Conservation (phyloP, 2,113 vertebrate genomes). For the Cyphomyrus discorhynchus region DNA sequence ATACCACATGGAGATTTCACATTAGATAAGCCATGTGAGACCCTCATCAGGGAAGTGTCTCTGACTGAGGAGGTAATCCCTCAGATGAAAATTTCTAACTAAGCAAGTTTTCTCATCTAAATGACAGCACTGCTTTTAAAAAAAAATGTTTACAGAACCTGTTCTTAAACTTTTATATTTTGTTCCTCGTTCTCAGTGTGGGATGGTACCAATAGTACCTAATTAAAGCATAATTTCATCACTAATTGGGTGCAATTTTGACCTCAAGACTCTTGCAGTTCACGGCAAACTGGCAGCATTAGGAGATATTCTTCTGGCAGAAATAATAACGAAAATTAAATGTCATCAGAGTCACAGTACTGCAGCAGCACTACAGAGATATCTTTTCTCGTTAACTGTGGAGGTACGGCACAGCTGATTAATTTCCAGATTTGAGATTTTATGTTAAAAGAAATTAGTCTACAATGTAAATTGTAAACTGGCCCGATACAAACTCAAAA, state of each 20-base stretch:
- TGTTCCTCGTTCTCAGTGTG: constrained; percentile 70
- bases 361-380: background rate
- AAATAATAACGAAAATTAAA: constrained; percentile 65
- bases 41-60: constrained; percentile 99
- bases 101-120: constrained; percentile 94
- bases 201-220: constrained; percentile 45
- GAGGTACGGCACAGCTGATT: background rate
- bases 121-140: constrained; percentile 74
- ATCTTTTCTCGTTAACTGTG: background rate
- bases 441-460: background rate
- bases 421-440: background rate
- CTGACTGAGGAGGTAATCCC: constrained; percentile 99
- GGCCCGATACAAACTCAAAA: background rate
- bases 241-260: constrained; percentile 83
- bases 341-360: constrained; percentile 41
- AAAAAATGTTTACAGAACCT: constrained; percentile 38
- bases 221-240: constrained; percentile 78
- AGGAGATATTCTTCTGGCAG: constrained; percentile 49
- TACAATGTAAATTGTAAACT: background rate
- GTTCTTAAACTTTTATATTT: constrained; percentile 69
- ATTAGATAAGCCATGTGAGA: constrained; percentile 99
- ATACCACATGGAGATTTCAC: constrained; percentile 99
- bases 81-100: constrained; percentile 99
- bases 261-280: constrained; percentile 80
- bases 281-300: constrained; percentile 70